These are phyloP conservation scores for Cyanocitta stelleri DNA, from an alignment of 2,113 vertebrate genomes.

Conservation along the genomic window DNA sequence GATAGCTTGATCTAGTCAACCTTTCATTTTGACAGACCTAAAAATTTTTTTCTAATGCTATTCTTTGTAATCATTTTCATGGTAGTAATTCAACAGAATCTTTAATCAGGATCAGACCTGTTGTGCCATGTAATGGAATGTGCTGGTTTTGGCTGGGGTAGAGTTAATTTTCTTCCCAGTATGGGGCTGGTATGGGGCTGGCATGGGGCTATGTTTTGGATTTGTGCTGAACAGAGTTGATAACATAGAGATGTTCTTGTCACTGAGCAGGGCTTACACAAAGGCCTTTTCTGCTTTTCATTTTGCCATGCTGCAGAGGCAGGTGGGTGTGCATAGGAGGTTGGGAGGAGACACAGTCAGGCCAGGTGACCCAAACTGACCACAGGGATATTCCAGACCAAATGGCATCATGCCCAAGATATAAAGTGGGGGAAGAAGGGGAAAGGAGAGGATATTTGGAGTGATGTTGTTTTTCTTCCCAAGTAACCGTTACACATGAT, in stretches of 20 bases:
- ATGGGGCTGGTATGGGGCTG: not conserved
- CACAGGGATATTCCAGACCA: not conserved
- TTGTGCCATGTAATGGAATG: not conserved
- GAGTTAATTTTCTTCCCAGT: not conserved
- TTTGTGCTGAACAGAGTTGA: not conserved
- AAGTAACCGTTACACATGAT: rapidly evolving
- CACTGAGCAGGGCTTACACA: not conserved
- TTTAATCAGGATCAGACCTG: not conserved
- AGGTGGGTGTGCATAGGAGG: not conserved
- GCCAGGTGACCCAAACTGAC: not conserved
- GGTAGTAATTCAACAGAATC: not conserved
- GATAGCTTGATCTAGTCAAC: not conserved
- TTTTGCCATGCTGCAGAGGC: rapidly evolving
- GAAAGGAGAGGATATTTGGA: not conserved
- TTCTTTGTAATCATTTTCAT: not conserved
- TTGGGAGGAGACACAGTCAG: not conserved
- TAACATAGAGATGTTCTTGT: not conserved
- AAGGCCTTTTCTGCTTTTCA: not conserved
- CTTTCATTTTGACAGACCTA: not conserved
- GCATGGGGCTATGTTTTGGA: not conserved
- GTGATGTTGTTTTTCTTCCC: not conserved
- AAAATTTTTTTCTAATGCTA: not conserved
- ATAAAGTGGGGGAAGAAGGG: not conserved
- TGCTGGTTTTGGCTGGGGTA: not conserved
- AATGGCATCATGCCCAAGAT: rapidly evolving